Evolutionary conservation across 1,140 invertebrate species (phyloP).

Genomic region (Bombus impatiens): DNA sequence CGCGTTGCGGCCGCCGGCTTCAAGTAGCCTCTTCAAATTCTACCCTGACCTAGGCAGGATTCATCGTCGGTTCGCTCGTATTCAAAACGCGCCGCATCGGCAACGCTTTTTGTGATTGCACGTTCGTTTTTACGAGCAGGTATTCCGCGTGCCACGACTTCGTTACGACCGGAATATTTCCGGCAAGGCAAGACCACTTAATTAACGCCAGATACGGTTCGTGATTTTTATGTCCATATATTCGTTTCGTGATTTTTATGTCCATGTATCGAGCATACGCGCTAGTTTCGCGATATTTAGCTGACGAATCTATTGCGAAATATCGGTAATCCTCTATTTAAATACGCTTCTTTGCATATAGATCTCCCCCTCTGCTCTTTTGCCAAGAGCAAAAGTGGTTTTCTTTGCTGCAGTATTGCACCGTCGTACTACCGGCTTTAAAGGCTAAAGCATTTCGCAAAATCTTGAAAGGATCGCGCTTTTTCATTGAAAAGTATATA

Average conservation of each 20-base stretch:
- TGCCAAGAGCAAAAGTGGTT: neutral
- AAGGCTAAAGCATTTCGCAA: neutral
- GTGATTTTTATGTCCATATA: no score
- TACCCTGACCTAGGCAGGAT: constrained; percentile 33
- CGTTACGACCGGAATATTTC: neutral
- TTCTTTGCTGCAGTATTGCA: neutral
- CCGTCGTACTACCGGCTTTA: neutral
- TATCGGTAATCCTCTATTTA: neutral
- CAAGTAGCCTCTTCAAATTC: constrained; percentile 39
- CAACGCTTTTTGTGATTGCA: constrained; percentile 7
- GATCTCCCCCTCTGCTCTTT: neutral
- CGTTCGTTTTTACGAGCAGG: neutral
- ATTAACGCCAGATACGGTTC: neutral
- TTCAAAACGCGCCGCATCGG: constrained; percentile 32
- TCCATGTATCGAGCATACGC: neutral
- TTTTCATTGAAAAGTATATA: neutral
- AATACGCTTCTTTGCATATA: no score
- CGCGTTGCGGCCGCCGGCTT: neutral
- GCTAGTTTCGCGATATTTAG: neutral
- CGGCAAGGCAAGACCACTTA: neutral
- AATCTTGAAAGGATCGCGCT: neutral
- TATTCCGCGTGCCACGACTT: neutral
- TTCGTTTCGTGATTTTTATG: neutral
- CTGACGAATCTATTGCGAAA: neutral
- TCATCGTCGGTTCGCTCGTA: neutral